These are phyloP conservation scores for Cercopithecus mitis DNA, from an alignment of 2,797 vertebrate genomes.

Conservation along the genomic window DNA sequence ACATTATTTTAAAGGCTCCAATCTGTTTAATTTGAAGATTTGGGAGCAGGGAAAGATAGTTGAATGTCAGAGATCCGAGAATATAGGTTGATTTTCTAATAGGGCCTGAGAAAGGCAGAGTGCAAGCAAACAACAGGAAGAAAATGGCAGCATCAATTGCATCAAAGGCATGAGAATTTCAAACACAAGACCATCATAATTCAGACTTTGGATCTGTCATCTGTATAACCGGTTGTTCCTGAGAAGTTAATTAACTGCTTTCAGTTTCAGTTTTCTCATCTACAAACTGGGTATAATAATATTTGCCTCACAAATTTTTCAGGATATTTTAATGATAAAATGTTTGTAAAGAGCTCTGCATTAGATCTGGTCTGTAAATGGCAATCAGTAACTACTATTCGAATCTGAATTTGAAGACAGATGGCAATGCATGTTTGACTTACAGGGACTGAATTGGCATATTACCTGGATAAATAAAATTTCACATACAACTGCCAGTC, in stretches of 20 bases:
- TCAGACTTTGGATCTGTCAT: neutral
- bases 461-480: constrained; percentile 41
- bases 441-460: neutral
- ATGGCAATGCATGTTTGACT: neutral
- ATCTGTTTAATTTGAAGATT: constrained; percentile 43
- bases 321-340: neutral
- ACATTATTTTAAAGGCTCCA: constrained; percentile 1
- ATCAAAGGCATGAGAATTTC: neutral
- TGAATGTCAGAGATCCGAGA: neutral
- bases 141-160: neutral
- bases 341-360: neutral
- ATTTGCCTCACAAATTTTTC: neutral
- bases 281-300: neutral
- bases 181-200: neutral
- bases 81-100: neutral
- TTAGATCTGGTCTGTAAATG: neutral
- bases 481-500: constrained; percentile 44
- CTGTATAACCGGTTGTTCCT: neutral
- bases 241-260: neutral
- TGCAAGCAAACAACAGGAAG: neutral
- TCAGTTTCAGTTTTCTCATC: neutral
- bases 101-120: neutral
- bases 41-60: neutral
- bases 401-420: constrained; percentile 11
- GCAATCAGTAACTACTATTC: constrained; percentile 9